Base-by-base conservation (phyloP, 1,140 invertebrate species). In the Trachymyrmex cornetzi region DNA sequence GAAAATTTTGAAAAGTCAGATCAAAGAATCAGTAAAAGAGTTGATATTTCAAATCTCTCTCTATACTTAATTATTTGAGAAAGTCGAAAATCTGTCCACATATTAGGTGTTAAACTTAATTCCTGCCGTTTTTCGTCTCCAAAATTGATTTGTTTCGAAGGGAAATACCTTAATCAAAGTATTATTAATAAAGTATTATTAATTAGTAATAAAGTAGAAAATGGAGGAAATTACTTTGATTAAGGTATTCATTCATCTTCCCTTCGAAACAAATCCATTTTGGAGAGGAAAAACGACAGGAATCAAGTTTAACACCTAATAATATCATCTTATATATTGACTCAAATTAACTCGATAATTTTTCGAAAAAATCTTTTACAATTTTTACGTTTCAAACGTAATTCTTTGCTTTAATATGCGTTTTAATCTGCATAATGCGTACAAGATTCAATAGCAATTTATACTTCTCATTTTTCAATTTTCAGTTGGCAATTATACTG, bases 1-100 rank as follows among this genome's bases (percentile, higher is more conserved):
- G 38, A 64, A 74, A 85, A 38, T 85, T 85, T 16, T n/a, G 19
- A 63, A 79, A 64, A 57, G 22, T 77, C 69, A 61, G 55, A 27
- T 57, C 9, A 30, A 72, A 63, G 22, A 38, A 30, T 66, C 69
- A 30, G 11, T 63, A 77, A 84, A 27, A 50, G 14, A 77, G 27
- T 6, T 34, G 55, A 85, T 85, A 72, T 30, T 14, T 24, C 44
- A 71, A 50, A 85, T 34, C 64, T 81, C 22, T 80, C 34, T n/a
- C 7, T 38, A 38, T 24, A 53, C 14, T 19, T 79, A 66, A 27
- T 48, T 64, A 44, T 79, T 44, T 27, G 22, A 77, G 61, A 66
- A 79, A 30, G 64, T 44, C 30, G 59, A 44, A 85, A 53, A 85
- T 64, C 19, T 77, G 61, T 50, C 30, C n/a, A 48, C 64, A 53